Percentiles rank a stretch among this genome's conserved stretches.
These are phyloP conservation scores for Gallinago solitaria DNA, from an alignment of 2,797 vertebrate genomes.

Conservation along the genomic window DNA sequence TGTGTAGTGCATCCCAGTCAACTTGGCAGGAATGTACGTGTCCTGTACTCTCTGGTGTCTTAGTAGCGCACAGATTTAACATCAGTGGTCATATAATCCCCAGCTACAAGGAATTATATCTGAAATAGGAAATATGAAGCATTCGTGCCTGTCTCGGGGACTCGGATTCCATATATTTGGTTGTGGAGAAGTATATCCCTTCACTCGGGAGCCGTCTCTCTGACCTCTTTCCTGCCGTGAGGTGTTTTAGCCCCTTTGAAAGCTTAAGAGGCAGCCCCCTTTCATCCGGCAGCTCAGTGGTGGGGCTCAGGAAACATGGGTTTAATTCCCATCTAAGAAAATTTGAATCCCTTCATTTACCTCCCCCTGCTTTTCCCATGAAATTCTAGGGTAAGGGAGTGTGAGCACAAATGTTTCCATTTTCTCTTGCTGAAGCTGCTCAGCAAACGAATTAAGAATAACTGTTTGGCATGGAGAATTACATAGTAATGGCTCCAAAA, in stretches of 20 bases:
- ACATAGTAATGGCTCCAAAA: constrained; percentile 7
- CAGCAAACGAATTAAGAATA: neutral
- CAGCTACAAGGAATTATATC: neutral
- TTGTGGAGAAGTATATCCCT: neutral
- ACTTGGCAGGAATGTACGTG: neutral
- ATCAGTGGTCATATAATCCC: neutral
- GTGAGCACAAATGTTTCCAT: constrained; percentile 11
- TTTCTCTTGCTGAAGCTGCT: neutral
- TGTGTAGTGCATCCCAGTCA: neutral
- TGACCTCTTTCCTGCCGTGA: constrained; percentile 39
- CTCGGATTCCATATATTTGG: neutral
- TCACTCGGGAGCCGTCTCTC: neutral
- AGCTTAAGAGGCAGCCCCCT: constrained; percentile 7
- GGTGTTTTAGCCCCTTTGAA: constrained; percentile 39
- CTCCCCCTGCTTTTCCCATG: constrained; percentile 49
- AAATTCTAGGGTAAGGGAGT: neutral
- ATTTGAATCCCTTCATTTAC: constrained; percentile 34
- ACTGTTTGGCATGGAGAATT: neutral
- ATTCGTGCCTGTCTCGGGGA: neutral
- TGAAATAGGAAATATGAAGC: neutral
- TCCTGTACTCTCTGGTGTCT: neutral
- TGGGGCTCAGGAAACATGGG: neutral
- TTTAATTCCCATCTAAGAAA: constrained; percentile 41
- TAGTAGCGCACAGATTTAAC: neutral
- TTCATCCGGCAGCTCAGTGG: neutral